Evolutionary conservation across 2,797 vertebrate genomes (phyloP).

Genomic region (Bovichtus diacanthus): DNA sequence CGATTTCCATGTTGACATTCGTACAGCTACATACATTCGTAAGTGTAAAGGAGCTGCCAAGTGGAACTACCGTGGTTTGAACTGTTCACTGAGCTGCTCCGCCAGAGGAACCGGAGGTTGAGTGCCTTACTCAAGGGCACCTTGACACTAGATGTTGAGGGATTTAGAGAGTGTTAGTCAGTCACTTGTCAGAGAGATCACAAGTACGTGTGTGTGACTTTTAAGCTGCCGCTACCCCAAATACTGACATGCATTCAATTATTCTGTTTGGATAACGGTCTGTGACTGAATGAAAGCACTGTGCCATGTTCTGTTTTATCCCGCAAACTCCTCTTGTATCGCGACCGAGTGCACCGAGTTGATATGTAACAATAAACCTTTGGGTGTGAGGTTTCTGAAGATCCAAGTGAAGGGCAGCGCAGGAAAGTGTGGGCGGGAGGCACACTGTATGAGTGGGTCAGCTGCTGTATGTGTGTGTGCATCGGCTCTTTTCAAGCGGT

Average conservation of each 20-base stretch:
- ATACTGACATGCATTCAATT: constrained; percentile 57
- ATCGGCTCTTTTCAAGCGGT: constrained; percentile 16
- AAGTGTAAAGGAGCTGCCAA: constrained; percentile 22
- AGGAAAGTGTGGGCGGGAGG: constrained; percentile 38
- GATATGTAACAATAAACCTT: constrained; percentile 21
- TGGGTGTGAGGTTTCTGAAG: constrained; percentile 23
- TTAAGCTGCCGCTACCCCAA: constrained; percentile 45
- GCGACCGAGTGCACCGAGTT: constrained; percentile 4
- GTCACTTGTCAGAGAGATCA: constrained; percentile 26
- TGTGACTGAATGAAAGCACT: constrained; percentile 64
- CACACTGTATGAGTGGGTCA: constrained; percentile 7
- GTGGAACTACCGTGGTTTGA: constrained; percentile 11
- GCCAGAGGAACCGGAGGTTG: constrained; percentile 58
- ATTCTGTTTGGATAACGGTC: constrained; percentile 45
- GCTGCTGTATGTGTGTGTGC: constrained; percentile 13
- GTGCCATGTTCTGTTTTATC: constrained; percentile 31
- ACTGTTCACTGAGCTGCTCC: constrained; percentile 42
- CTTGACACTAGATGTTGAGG: constrained; percentile 56
- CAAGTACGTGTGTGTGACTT: constrained; percentile 45
- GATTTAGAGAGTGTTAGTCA: constrained; percentile 26
- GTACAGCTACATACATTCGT: constrained; percentile 10
- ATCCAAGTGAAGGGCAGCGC: constrained; percentile 38
- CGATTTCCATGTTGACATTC: constrained; percentile 2
- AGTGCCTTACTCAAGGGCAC: constrained; percentile 77
- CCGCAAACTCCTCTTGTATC: constrained; percentile 25